Conservation (phyloP, 2,888 invertebrate genomes). For the Cyaniris semiargus region DNA sequence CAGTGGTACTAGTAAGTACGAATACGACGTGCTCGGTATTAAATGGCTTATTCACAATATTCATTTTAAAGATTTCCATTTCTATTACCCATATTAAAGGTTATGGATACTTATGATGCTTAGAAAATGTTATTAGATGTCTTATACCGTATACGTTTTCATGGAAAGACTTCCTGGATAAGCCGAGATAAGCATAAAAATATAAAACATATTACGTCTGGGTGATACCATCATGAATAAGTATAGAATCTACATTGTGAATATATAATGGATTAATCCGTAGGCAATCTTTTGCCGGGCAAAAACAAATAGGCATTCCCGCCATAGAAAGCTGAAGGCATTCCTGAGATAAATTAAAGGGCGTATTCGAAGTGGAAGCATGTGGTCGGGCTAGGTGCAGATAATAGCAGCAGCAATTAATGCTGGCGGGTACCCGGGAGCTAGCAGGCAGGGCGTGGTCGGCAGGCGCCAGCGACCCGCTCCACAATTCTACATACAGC, state of each 20-base stretch:
- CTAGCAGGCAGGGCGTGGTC: slow-evolving; percentile 62
- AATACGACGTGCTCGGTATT: not conserved
- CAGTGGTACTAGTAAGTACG: not conserved
- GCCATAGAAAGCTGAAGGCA: slow-evolving; percentile 45
- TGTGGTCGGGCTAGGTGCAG: slow-evolving; percentile 46
- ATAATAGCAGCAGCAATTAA: slow-evolving; percentile 52
- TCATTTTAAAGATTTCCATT: not conserved
- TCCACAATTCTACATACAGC: slow-evolving; percentile 56
- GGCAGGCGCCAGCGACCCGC: slow-evolving; percentile 66
- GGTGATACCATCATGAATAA: not conserved
- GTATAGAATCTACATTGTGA: slow-evolving; percentile 35
- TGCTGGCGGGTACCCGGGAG: slow-evolving; percentile 54
- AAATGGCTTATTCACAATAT: not conserved
- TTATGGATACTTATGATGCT: not conserved
- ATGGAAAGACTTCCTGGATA: not conserved
- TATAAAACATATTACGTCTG: not conserved
- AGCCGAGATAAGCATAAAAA: not conserved
- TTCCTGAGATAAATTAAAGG: slow-evolving; percentile 47
- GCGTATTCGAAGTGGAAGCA: slow-evolving; percentile 61
- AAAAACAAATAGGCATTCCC: slow-evolving; percentile 43
- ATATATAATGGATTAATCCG: slow-evolving; percentile 30
- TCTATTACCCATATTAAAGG: not conserved
- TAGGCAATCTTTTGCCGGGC: slow-evolving; percentile 37
- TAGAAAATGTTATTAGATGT: not conserved
- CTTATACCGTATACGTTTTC: not conserved